Evolutionary conservation across 2,797 vertebrate species (phyloP).

Genomic region (Rhinichthys osculus): DNA sequence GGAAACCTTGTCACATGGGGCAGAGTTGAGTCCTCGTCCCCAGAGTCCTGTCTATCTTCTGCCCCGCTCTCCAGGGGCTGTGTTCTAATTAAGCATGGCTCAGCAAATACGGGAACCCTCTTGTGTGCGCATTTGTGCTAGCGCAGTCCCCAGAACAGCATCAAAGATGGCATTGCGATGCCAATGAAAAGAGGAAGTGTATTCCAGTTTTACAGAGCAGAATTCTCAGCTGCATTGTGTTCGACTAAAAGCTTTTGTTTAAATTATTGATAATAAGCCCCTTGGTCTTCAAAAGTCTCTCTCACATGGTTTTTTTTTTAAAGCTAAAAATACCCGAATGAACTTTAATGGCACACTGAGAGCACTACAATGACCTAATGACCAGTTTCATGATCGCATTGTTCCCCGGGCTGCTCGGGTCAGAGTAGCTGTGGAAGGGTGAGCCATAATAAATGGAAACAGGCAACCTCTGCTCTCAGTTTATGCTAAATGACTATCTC

Average conservation of each 20-base stretch:
- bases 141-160: neutral
- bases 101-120: slow-evolving; percentile 43
- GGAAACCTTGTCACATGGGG: slow-evolving; percentile 55
- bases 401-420: neutral
- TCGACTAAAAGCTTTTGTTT: slow-evolving; percentile 48
- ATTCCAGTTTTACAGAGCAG: neutral
- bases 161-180: slow-evolving; percentile 20
- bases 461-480: slow-evolving; percentile 2
- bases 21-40: slow-evolving; percentile 46
- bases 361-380: neutral
- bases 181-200: slow-evolving; percentile 29
- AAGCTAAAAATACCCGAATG: slow-evolving; percentile 1
- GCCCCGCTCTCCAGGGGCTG: slow-evolving; percentile 44
- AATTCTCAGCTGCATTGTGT: slow-evolving; percentile 1
- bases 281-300: slow-evolving; percentile 20
- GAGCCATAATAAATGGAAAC: neutral
- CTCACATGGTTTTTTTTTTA: neutral
- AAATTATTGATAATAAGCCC: slow-evolving; percentile 44
- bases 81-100: slow-evolving; percentile 60
- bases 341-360: neutral
- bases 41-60: slow-evolving; percentile 52
- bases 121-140: slow-evolving; percentile 6
- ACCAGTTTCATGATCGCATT: slow-evolving; percentile 20
- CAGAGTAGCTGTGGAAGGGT: neutral
- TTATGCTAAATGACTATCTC: slow-evolving; percentile 19